Percentiles rank a stretch among this genome's conserved stretches.
phyloP scores from a whole-genome alignment of 2,888 invertebrate genomes.

The Tetheella fluctuosa region DNA sequence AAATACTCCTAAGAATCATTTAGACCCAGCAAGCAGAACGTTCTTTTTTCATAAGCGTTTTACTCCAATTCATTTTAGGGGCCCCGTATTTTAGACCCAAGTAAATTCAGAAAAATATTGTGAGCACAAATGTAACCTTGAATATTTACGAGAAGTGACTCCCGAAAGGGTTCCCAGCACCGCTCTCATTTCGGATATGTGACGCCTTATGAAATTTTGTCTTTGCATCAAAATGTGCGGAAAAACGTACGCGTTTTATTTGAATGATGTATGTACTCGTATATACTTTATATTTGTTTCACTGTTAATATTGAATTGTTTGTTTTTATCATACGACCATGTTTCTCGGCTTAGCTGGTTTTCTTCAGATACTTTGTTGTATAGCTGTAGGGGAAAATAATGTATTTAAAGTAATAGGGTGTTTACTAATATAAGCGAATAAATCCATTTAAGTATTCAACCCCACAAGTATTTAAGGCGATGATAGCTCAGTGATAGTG shows the following conservation, averaged over 20 bases:
- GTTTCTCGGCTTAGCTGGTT: not conserved
- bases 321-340: too few relatives aligned
- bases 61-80: conserved; percentile 26
- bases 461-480: too few relatives aligned
- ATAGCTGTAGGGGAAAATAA: too few relatives aligned
- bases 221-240: conserved; percentile 46
- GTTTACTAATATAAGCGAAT: too few relatives aligned
- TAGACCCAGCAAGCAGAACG: too few relatives aligned
- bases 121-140: conserved; percentile 67
- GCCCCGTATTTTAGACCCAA: conserved; percentile 46
- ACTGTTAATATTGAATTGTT: not conserved
- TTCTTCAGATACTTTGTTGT: not conserved
- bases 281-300: not conserved
- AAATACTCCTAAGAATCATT: too few relatives aligned
- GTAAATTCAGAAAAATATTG: conserved; percentile 69
- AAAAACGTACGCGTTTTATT: conserved; percentile 17
- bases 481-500: too few relatives aligned
- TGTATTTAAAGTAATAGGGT: too few relatives aligned
- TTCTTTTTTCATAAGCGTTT: too few relatives aligned
- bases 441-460: too few relatives aligned
- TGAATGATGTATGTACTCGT: not conserved
- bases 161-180: conserved; percentile 58
- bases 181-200: conserved; percentile 43
- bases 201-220: conserved; percentile 61
- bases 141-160: conserved; percentile 67